Conservation (phyloP, 1,140 invertebrate species). For the Sinella curviseta region DNA sequence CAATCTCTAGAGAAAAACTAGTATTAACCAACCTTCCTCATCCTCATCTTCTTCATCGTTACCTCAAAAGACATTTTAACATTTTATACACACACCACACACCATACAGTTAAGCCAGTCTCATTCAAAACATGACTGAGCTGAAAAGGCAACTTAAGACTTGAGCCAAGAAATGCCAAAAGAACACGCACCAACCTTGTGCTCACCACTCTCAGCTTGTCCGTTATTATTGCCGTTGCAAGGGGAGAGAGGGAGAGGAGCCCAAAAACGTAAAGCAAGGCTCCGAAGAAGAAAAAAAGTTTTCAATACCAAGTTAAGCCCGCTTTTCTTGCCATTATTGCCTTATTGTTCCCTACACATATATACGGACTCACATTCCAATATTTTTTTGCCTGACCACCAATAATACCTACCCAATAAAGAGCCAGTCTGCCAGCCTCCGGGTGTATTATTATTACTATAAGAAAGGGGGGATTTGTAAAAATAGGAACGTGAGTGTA, state of each 20-base stretch:
- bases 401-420: neutral
- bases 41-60: no score
- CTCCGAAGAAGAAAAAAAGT: neutral
- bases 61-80: no score
- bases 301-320: neutral
- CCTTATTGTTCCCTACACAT: constrained; percentile 10
- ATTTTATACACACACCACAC: no score
- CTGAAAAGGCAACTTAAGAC: no score
- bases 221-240: neutral
- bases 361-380: neutral
- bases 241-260: neutral
- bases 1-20: no score
- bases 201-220: neutral
- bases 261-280: neutral
- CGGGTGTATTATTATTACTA: constrained; percentile 1
- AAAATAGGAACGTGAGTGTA: neutral
- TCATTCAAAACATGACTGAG: no score
- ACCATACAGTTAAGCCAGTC: no score
- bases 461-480: neutral
- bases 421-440: neutral
- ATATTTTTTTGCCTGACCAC: neutral
- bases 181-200: constrained; percentile 16
- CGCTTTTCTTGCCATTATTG: neutral
- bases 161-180: constrained; percentile 15
- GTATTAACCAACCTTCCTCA: no score